Percentiles rank a stretch among this genome's conserved stretches.
These are phyloP conservation scores for Patella caerulea DNA, from an alignment of 2,888 invertebrate species.

Conservation along the genomic window DNA sequence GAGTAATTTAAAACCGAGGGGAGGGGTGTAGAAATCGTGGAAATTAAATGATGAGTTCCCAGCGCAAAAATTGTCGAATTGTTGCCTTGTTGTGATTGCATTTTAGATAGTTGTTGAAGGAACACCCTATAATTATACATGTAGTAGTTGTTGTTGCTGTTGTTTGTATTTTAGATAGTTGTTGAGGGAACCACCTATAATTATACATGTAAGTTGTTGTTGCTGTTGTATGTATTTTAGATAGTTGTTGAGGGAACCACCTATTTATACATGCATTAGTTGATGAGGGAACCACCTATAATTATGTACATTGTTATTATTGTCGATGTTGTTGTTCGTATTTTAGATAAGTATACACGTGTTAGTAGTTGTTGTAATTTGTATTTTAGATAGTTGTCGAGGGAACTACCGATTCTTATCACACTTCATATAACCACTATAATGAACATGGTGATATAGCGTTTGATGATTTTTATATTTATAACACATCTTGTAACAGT, in stretches of 20 bases:
- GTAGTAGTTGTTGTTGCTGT: background rate
- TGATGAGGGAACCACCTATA: no score
- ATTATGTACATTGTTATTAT: background rate
- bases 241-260: constrained; percentile 43
- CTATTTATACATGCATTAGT: background rate
- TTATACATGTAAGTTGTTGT: constrained; percentile 16
- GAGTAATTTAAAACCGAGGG: no score
- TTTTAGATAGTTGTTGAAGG: no score
- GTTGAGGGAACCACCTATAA: constrained; percentile 41
- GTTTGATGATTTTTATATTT: constrained; percentile 53
- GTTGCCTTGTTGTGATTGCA: no score
- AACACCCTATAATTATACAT: background rate
- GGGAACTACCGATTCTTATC: constrained; percentile 40
- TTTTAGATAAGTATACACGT: constrained; percentile 27
- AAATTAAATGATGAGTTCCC: no score
- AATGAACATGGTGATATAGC: constrained; percentile 39
- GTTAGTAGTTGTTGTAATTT: background rate
- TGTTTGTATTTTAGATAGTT: constrained; percentile 37
- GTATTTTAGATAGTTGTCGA: constrained; percentile 43
- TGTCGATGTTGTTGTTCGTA: background rate
- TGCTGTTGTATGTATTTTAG: constrained; percentile 29
- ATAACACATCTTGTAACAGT: constrained; percentile 52
- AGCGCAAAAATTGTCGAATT: no score
- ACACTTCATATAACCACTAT: constrained; percentile 20
- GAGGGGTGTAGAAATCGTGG: no score